Percentiles rank a stretch among this genome's conserved stretches.
Evolutionary conservation across 2,113 vertebrate species (phyloP).

Genomic region (Perognathus longimembris): DNA sequence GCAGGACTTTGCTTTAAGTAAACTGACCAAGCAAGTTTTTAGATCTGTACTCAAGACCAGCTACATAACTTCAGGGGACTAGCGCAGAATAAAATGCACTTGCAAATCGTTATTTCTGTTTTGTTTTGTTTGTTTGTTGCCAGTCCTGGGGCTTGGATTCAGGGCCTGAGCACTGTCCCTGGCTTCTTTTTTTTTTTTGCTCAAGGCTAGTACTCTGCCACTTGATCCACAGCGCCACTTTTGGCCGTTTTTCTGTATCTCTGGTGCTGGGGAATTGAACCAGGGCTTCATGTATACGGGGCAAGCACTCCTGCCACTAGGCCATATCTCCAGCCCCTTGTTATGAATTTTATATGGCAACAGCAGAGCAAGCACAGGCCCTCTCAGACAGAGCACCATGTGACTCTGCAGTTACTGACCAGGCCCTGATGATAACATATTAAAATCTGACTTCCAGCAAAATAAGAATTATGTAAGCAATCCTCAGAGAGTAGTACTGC

Average conservation of each 20-base stretch:
- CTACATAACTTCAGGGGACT: background rate
- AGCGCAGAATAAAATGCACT: slow-evolving; percentile 2
- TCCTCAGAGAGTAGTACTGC: background rate
- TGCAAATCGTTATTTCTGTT: too few relatives aligned
- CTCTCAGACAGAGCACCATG: background rate
- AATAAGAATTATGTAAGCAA: background rate
- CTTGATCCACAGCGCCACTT: too few relatives aligned
- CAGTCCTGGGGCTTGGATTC: too few relatives aligned
- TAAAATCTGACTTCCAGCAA: background rate
- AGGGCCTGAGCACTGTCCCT: too few relatives aligned
- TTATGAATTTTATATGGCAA: background rate
- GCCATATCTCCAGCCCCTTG: too few relatives aligned
- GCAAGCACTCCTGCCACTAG: too few relatives aligned
- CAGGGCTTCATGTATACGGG: too few relatives aligned
- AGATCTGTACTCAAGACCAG: background rate
- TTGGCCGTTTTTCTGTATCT: too few relatives aligned
- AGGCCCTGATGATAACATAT: background rate
- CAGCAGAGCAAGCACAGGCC: background rate
- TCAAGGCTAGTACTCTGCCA: too few relatives aligned
- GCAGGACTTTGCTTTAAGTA: background rate
- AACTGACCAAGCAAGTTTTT: background rate
- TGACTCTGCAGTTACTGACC: background rate
- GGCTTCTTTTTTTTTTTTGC: too few relatives aligned
- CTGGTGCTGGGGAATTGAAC: too few relatives aligned
- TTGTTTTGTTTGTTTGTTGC: too few relatives aligned